Evolutionary conservation across 1,140 invertebrate genomes (phyloP), one percentile per base, ranked within the genome.

Genomic region (Drosophila ogumai): DNA sequence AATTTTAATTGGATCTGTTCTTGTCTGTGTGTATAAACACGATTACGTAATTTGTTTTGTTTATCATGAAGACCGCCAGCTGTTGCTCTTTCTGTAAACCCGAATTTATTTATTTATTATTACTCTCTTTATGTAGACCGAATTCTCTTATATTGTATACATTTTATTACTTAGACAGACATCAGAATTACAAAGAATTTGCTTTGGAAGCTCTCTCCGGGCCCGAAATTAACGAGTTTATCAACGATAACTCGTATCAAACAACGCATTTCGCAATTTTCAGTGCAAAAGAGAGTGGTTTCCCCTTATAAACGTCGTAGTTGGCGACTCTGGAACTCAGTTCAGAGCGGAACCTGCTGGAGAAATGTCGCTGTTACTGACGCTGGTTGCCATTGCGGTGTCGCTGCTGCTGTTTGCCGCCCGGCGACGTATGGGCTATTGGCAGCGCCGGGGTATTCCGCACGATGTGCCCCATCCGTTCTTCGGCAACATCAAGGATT

Each of bases 381-480:
- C 66, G 6, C 52, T 84, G 5, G 28, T 88, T 7, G 85, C 50
- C 5, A 12, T 85, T 43, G 44, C 61, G 10, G 12, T 75, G 3
- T 44, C 65, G 43, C 49, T 87, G 57, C 10, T 90, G 3, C 44
- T 57, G 13, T 87, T 84, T 36, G 73, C 50, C n/a, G 80, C 49
- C 1, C 54, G 73, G 15, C 63, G 67, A n/a, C 66, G 74, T 92
- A 88, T 61, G 46, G 92, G 82, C 0, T 87, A 91, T 34, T 91
- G 90, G 90, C 71, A 66, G 31, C 54, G 69, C 4, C 73, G 82
- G 0, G 82, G 82, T 1, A 79, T 91, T n/a, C 90, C 90, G 0
- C 66, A 85, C 38, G 79, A 86, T 41, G 32, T 47, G 25, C 90
- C 90, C 2, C 52, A 50, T 76, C 41, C 52, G 7, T 7, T 82